Base-by-base conservation (phyloP, 2,888 invertebrate species). In the Crossocerus cetratus region DNA sequence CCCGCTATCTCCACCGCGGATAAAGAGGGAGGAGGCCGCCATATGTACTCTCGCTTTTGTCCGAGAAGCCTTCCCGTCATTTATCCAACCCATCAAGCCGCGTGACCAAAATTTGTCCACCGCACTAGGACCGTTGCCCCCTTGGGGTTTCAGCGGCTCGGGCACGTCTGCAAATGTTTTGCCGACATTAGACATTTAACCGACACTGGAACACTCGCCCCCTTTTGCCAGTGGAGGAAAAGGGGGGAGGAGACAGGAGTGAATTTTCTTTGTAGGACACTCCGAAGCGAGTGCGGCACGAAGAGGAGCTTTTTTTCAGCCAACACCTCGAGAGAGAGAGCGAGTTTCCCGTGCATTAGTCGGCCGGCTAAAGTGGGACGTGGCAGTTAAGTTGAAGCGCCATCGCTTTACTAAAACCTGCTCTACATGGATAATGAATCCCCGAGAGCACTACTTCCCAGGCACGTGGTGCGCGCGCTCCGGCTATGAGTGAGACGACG, bases 11-110 rank as follows among this genome's bases (percentile, higher is more conserved):
- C 65, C 71, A 16, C 63, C 75, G 70, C 69, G 80, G 82, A 80
- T 72, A 82, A 82, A 82, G 76, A 82, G 53, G 62, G 70, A 61
- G 66, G 68, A 61, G 69, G 72, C 72, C 73, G 73, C 76, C 82
- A 80, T 82, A 82, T 78, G 82, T 71, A 77, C 76, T 74, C 78
- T 49, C 55, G 61, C 62, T 71, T 80, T 75, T 76, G 80, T 76
- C 61, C 32, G 32, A 32, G 13, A 56, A 65, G 65, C 70, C 32
- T 83, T 77, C 76, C 70, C 59, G 77, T 74, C 81, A 73, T 79
- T 79, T 75, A 74, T 76, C 71, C 65, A 67, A 65, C 70, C 74
- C 59, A 58, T 62, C 43, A 18, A 49, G 75, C 71, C 75, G 76
- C 75, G 75, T 74, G 75, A 74, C 75, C 22, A 42, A 76, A 75